Conservation (phyloP, 2,797 vertebrate species). For the Yasuhikotakia modesta region DNA sequence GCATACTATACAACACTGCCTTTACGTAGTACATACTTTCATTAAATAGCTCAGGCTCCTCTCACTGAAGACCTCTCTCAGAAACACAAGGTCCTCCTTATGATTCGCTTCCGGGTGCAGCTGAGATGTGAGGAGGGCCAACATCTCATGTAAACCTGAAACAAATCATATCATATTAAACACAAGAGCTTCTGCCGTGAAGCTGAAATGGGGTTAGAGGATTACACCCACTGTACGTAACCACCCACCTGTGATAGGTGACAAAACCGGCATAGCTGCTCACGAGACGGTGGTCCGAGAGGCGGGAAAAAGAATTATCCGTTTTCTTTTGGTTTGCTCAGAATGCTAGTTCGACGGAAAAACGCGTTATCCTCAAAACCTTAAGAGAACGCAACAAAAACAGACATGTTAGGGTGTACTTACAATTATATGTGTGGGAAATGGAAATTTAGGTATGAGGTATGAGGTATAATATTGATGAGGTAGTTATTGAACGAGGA, state of each 20-base stretch:
- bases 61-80: slow-evolving; percentile 89
- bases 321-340: slow-evolving; percentile 26
- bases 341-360: slow-evolving; percentile 52
- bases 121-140: slow-evolving; percentile 90
- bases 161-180: not conserved
- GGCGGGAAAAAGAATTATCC: slow-evolving; percentile 7
- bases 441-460: slow-evolving; percentile 1
- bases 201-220: no score
- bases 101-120: slow-evolving; percentile 89
- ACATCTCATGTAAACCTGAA: slow-evolving; percentile 88
- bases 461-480: not conserved
- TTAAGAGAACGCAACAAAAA: not conserved
- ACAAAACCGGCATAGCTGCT: slow-evolving; percentile 81
- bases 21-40: slow-evolving; percentile 77
- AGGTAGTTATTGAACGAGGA: not conserved
- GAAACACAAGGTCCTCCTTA: slow-evolving; percentile 88
- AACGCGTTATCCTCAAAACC: slow-evolving; percentile 46
- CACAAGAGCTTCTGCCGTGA: not conserved
- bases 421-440: not conserved
- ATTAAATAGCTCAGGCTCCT: slow-evolving; percentile 88
- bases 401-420: not conserved
- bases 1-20: not conserved
- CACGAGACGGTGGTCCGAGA: slow-evolving; percentile 37
- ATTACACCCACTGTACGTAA: not conserved
- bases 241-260: slow-evolving; percentile 76